Conservation (phyloP, 2,888 invertebrate species). For the Oscheius sp. region DNA sequence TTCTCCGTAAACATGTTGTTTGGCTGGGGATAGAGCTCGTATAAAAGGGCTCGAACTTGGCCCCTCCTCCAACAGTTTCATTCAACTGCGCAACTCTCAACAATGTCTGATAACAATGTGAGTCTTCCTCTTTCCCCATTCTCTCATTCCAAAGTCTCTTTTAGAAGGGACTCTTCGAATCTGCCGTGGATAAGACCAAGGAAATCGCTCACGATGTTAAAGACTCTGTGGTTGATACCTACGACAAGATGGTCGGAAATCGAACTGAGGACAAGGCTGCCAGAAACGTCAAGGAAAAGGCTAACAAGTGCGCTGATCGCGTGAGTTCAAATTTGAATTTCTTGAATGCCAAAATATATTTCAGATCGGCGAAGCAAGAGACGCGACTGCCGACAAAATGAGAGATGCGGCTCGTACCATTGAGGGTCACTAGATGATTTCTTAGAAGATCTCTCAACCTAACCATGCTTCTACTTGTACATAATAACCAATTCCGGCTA, state of each 20-base stretch:
- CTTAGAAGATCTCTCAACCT: too few relatives aligned
- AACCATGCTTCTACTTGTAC: too few relatives aligned
- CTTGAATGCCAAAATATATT: not conserved
- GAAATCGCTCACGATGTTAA: slow-evolving; percentile 3
- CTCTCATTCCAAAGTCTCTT: not conserved
- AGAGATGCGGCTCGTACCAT: not conserved
- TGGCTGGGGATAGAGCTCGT: not conserved
- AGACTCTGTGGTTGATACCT: not conserved
- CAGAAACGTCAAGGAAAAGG: not conserved
- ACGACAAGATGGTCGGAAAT: slow-evolving; percentile 11
- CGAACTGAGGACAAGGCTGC: slow-evolving; percentile 19
- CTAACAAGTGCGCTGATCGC: slow-evolving; percentile 2
- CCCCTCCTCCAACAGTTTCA: not conserved
- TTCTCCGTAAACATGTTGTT: not conserved
- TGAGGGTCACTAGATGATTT: slow-evolving; percentile 1
- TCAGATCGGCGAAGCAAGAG: not conserved
- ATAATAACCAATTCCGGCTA: too few relatives aligned
- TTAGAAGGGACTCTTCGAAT: not conserved
- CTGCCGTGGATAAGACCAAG: slow-evolving; percentile 22
- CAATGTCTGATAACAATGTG: not conserved
- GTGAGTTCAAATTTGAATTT: not conserved
- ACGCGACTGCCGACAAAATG: slow-evolving; percentile 6
- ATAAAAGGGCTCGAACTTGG: not conserved
- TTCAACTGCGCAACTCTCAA: not conserved
- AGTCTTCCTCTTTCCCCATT: not conserved